Evolutionary conservation across 2,113 vertebrate species (phyloP).

Genomic region (Psilopsiagon aymara): DNA sequence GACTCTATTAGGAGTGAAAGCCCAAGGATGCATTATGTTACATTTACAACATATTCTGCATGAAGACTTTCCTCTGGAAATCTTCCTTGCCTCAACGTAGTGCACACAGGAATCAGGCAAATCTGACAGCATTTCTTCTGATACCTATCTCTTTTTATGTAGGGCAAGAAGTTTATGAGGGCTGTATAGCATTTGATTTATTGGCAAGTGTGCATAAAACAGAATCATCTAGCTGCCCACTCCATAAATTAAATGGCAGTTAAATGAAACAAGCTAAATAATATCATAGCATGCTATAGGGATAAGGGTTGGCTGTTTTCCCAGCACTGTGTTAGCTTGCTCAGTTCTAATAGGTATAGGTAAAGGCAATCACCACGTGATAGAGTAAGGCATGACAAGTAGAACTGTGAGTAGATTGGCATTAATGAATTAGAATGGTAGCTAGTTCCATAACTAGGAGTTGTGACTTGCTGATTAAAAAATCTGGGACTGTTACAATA

Average conservation of each 20-base stretch:
- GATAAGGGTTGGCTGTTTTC: not conserved
- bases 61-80: not conserved
- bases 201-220: not conserved
- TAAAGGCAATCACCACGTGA: not conserved
- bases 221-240: not conserved
- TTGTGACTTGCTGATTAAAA: not conserved
- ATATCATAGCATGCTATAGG: not conserved
- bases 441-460: not conserved
- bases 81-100: not conserved
- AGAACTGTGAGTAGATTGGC: not conserved
- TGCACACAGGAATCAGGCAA: not conserved
- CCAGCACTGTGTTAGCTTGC: not conserved
- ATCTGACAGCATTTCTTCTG: not conserved
- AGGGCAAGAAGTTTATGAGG: not conserved
- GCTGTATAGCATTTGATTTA: not conserved
- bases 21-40: not conserved
- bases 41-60: not conserved
- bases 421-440: not conserved
- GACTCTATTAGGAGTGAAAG: not conserved
- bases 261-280: constrained; percentile 19
- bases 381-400: not conserved
- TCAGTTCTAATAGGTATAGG: not conserved
- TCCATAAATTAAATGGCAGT: constrained; percentile 8
- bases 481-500: not conserved
- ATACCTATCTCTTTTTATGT: not conserved